Evolutionary conservation across 2,888 invertebrate genomes (phyloP).

Genomic region (Drosophila neoperkinsi): DNA sequence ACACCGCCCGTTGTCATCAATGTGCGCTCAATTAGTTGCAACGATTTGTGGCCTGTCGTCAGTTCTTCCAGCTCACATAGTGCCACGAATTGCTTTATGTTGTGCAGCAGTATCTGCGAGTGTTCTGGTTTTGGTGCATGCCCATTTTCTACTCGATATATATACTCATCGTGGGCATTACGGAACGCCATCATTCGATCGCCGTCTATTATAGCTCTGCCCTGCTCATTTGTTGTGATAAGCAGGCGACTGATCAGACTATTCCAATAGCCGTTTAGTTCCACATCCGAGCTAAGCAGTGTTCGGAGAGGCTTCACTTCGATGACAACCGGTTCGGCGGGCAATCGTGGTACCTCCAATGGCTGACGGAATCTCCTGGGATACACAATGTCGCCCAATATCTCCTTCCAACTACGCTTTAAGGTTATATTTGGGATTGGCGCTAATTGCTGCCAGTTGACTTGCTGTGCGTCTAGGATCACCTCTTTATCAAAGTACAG

Average conservation of each 20-base stretch:
- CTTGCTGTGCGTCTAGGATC: constrained; percentile 52
- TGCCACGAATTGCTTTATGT: constrained; percentile 59
- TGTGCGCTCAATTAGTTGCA: constrained; percentile 35
- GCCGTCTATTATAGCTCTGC: constrained; percentile 40
- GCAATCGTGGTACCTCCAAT: constrained; percentile 5
- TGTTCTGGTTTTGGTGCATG: background rate
- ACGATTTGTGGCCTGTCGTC: constrained; percentile 17
- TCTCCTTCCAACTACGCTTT: constrained; percentile 49
- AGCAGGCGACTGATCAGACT: constrained; percentile 54
- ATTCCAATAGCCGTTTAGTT: constrained; percentile 67
- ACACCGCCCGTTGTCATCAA: constrained; percentile 53
- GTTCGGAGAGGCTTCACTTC: constrained; percentile 22
- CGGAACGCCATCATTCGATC: constrained; percentile 50
- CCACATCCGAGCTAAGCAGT: constrained; percentile 55
- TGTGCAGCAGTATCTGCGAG: constrained; percentile 33
- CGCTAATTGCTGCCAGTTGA: constrained; percentile 61
- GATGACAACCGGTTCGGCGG: constrained; percentile 51
- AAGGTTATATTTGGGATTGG: constrained; percentile 12
- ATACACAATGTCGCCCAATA: constrained; percentile 16
- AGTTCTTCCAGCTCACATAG: constrained; percentile 54
- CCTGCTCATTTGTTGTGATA: constrained; percentile 20
- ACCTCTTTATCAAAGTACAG: constrained; percentile 88
- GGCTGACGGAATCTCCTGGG: constrained; percentile 1
- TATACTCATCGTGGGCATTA: constrained; percentile 26
- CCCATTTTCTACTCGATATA: background rate